Percentiles rank a stretch among this genome's conserved stretches.
Conservation (phyloP, 2,888 invertebrate genomes). For the Alviniconcha strummeri region DNA sequence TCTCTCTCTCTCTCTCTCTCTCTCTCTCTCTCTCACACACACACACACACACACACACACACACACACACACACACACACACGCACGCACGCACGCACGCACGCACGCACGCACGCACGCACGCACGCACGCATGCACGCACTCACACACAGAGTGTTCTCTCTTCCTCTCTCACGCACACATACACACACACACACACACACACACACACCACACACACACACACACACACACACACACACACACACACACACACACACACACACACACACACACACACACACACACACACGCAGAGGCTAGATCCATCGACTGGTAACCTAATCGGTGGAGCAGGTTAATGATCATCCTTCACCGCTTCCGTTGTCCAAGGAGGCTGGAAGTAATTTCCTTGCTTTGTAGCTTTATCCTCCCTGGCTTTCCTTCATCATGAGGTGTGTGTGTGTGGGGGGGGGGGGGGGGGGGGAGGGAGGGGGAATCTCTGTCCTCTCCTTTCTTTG, state of each 20-base stretch:
- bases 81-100: not conserved
- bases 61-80: slow-evolving; percentile 10
- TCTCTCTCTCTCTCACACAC: not conserved
- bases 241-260: not conserved
- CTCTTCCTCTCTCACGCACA: not conserved
- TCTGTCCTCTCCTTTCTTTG: no score
- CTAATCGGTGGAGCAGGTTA: no score
- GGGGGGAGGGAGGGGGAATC: no score
- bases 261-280: slow-evolving; percentile 6
- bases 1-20: not conserved
- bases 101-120: not conserved
- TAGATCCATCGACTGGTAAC: not conserved
- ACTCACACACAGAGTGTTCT: not conserved
- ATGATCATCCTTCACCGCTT: no score
- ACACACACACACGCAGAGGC: not conserved
- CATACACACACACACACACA: no score
- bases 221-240: not conserved
- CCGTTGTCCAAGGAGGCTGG: no score
- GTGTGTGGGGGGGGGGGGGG: no score
- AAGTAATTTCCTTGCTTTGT: no score
- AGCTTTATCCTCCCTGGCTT: no score
- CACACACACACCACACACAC: no score
- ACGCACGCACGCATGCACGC: not conserved
- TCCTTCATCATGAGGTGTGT: no score
- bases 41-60: not conserved